Base-by-base conservation (phyloP, 1,140 invertebrate genomes). In the Coptotermes formosanus region DNA sequence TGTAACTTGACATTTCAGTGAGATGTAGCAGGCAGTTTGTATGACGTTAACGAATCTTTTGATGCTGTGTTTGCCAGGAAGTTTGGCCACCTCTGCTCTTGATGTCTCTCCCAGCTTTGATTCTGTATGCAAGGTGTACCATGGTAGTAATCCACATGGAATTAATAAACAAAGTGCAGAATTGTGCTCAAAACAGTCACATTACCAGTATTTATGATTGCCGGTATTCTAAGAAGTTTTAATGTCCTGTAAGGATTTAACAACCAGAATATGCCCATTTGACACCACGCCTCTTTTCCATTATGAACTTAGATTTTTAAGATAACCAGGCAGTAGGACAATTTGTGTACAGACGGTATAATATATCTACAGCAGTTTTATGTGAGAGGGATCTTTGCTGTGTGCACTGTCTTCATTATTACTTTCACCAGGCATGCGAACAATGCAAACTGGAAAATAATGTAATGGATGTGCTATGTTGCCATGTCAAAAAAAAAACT, bases 281-380 rank as follows among this genome's bases (percentile, higher is more conserved):
- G 25, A 75, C 64, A 75, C 64, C 64, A 75, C 25, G 6, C n/a
- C 16, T 23, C 0, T 64, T 75, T 75, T 30, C 3, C 25, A 30
- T 75, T 75, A 75, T 75, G 64, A 75, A 30, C 64, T 75, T 75
- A 30, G 64, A 75, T 75, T 75, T 75, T 30, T 75, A 75, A 75
- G 64, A 30, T 75, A 30, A 75, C 7, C 25, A 30, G n/a, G n/a
- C 64, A 75, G n/a, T 30, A n/a, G n/a, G 25, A 75, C 19, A 64
- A 30, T 59, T 75, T 30, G n/a, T 75, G n/a, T 75, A 75, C 64
- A 30, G n/a, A 25, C 25, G 2, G 14, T 55, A 55, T 55, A 21
- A 16, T 48, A 1, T 23, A 23, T 30, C n/a, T n/a, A 75, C 6
- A 7, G 64, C 7, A 6, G 7, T 30, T 75, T 30, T 75, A n/a